Conservation (phyloP, 1,140 invertebrate species). For the Dryas iulia region DNA sequence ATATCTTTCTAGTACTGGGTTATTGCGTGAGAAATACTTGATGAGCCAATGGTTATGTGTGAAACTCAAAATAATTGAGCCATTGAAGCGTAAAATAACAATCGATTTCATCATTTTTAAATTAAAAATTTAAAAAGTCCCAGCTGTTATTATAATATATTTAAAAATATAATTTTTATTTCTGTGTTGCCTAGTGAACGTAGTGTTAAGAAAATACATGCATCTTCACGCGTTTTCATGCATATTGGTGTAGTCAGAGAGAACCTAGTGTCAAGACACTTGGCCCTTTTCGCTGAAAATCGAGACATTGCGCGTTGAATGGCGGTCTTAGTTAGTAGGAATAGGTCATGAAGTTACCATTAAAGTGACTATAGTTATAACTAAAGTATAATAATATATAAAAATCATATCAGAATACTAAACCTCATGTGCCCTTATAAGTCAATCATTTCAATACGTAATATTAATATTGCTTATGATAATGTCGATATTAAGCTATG, state of each 20-base stretch:
- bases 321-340: no score
- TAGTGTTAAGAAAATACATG: no score
- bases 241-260: no score
- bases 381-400: no score
- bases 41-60: not conserved
- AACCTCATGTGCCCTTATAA: not conserved
- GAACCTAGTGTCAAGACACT: no score
- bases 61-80: not conserved
- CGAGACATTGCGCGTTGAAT: no score
- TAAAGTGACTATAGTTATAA: no score
- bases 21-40: not conserved
- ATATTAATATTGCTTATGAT: not conserved
- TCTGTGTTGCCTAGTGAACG: no score
- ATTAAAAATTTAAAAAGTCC: not conserved
- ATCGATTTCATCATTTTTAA: not conserved
- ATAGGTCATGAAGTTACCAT: no score
- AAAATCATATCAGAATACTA: no score
- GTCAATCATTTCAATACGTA: not conserved
- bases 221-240: no score
- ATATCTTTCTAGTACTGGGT: not conserved
- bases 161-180: not conserved
- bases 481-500: not conserved
- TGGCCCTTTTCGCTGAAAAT: no score
- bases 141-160: not conserved
- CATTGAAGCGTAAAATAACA: not conserved